A percentile compares a stretch with the other conserved stretches of the same genome.
phyloP scores from a whole-genome alignment of 2,113 vertebrate species.

The Cinclus cinclus region DNA sequence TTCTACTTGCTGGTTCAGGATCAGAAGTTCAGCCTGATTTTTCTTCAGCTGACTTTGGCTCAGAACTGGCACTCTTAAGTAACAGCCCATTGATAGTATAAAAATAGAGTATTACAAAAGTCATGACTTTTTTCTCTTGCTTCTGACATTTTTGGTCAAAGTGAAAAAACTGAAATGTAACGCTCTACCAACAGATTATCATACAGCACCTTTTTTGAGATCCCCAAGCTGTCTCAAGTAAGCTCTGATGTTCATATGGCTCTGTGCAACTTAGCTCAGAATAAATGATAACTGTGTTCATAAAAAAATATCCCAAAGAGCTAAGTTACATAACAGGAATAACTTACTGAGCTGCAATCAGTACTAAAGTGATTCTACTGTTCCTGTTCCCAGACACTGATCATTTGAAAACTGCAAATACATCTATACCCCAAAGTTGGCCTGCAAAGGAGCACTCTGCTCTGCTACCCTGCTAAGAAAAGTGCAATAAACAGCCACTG shows the following conservation, averaged over 20 bases:
- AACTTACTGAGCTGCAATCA: not conserved
- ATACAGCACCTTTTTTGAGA: not conserved
- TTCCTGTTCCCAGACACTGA: not conserved
- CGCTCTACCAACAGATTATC: not conserved
- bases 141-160: not conserved
- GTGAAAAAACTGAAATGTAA: not conserved
- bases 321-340: not conserved
- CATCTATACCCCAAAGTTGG: fast-evolving
- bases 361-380: not conserved
- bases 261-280: not conserved
- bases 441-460: not conserved
- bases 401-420: not conserved
- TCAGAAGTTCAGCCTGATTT: not conserved
- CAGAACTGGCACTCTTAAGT: not conserved
- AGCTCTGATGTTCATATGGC: not conserved
- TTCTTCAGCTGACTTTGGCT: not conserved
- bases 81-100: not conserved
- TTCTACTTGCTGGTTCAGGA: not conserved
- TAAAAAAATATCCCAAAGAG: not conserved
- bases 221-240: not conserved
- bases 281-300: not conserved
- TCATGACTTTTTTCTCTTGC: not conserved
- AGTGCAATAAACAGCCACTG: not conserved
- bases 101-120: not conserved
- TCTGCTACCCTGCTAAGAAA: not conserved